Evolutionary conservation across 2,797 vertebrate genomes (phyloP).

Genomic region (Gymnoscopelus microlampas): DNA sequence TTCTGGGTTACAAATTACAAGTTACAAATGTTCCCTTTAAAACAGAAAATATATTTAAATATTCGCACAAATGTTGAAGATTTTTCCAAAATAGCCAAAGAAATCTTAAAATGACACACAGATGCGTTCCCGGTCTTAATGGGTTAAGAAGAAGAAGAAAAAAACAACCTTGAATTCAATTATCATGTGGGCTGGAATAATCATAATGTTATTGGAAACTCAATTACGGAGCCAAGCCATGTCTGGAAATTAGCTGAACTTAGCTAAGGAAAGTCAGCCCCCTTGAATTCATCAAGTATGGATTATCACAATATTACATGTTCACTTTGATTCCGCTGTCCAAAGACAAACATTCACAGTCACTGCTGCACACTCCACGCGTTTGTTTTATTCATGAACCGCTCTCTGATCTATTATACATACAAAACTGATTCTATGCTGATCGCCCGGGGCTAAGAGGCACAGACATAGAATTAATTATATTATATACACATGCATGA

Average conservation of each 20-base stretch:
- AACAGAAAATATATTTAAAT: too few species aligned
- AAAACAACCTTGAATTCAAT: constrained; percentile 99
- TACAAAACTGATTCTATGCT: constrained; percentile 99
- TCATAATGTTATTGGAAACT: constrained; percentile 99
- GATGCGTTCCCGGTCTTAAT: too few species aligned
- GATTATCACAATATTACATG: constrained; percentile 99
- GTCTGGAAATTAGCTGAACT: constrained; percentile 99
- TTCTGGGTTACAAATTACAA: too few species aligned
- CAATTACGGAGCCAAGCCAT: constrained; percentile 99
- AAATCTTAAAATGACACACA: too few species aligned
- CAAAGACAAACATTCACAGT: constrained; percentile 98
- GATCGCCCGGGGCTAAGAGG: constrained; percentile 89
- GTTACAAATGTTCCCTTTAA: too few species aligned
- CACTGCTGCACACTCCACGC: constrained; percentile 92
- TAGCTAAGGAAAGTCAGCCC: constrained; percentile 97
- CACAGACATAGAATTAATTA: constrained; percentile 99
- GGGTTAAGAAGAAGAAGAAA: constrained; percentile 57
- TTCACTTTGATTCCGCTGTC: constrained; percentile 99
- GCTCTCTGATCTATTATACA: constrained; percentile 99
- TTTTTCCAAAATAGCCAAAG: too few species aligned
- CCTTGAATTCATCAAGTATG: constrained; percentile 99
- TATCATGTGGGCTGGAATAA: constrained; percentile 98
- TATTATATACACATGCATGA: constrained; percentile 99
- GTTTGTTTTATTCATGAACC: constrained; percentile 99
- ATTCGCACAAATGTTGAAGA: too few species aligned